These are phyloP conservation scores for Pangasius djambal DNA, from an alignment of 2,797 vertebrate genomes.

Conservation along the genomic window DNA sequence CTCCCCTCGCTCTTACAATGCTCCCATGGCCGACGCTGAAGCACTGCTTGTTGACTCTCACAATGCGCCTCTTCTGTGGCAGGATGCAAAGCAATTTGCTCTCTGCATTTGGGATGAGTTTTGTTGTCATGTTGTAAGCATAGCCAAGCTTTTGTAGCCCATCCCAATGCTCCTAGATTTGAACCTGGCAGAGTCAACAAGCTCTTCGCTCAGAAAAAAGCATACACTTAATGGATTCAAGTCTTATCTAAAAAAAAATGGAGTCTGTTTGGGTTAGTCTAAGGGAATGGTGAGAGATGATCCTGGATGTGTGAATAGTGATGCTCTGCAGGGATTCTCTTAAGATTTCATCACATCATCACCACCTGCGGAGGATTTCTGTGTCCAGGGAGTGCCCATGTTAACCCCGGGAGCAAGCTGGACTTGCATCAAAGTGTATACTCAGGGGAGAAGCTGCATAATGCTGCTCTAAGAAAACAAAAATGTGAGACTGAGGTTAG, in stretches of 20 bases:
- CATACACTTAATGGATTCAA: neutral
- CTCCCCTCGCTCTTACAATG: slow-evolving; percentile 46
- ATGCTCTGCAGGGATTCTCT: slow-evolving; percentile 17
- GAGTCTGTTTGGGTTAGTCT: neutral
- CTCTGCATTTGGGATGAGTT: slow-evolving; percentile 46
- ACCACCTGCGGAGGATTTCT: slow-evolving; percentile 43
- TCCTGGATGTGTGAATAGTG: neutral
- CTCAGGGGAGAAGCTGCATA: slow-evolving; percentile 10
- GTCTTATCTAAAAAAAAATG: neutral
- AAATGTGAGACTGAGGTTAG: neutral
- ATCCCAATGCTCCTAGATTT: neutral
- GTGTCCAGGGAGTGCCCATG: slow-evolving; percentile 63
- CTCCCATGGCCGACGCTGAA: slow-evolving; percentile 29
- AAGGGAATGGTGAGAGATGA: neutral
- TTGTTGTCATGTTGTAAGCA: slow-evolving; percentile 1
- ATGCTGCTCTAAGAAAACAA: neutral
- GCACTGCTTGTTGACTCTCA: slow-evolving; percentile 52
- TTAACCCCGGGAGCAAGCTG: slow-evolving; percentile 64
- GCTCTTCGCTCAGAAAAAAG: neutral
- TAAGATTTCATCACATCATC: slow-evolving; percentile 7
- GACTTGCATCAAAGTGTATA: slow-evolving; percentile 66
- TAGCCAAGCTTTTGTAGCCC: neutral
- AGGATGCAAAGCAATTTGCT: slow-evolving; percentile 58
- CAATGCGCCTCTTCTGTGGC: slow-evolving; percentile 50
- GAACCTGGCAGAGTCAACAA: slow-evolving; percentile 14